These are phyloP conservation scores for Caenorhabditis angaria DNA, from an alignment of 2,888 invertebrate genomes.

Conservation along the genomic window DNA sequence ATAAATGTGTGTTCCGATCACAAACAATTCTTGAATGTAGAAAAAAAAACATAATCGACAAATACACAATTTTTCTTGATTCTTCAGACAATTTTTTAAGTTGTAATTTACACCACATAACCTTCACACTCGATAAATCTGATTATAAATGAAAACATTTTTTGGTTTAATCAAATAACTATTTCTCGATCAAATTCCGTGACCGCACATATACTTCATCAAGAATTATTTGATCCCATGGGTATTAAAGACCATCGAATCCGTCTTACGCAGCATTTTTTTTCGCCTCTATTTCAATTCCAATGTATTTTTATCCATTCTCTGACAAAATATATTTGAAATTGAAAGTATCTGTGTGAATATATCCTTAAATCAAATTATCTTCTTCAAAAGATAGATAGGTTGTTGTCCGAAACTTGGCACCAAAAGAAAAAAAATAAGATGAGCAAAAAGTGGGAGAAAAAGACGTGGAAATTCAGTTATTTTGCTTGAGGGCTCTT, in stretches of 20 bases:
- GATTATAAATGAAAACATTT: too few species aligned
- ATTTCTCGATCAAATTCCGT: too few species aligned
- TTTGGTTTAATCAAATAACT: too few species aligned
- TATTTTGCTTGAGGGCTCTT: constrained; percentile 2
- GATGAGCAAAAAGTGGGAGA: neutral
- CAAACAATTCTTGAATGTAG: neutral
- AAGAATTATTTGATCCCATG: constrained; percentile 7
- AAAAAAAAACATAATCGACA: too few species aligned
- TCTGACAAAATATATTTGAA: neutral
- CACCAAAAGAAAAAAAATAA: neutral
- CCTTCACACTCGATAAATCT: neutral
- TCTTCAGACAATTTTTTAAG: neutral
- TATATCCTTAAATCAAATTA: neutral
- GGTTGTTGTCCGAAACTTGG: neutral
- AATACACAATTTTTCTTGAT: neutral
- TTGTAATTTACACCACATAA: constrained; percentile 2
- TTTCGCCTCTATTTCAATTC: too few species aligned
- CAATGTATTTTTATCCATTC: neutral
- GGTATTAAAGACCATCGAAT: neutral
- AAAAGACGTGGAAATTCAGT: neutral
- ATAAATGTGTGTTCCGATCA: neutral
- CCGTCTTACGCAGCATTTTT: neutral
- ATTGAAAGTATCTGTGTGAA: too few species aligned
- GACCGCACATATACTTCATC: constrained; percentile 11
- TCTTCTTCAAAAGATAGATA: neutral